Evolutionary conservation across 2,797 vertebrate genomes (phyloP).

Genomic region (Aplochiton taeniatus): DNA sequence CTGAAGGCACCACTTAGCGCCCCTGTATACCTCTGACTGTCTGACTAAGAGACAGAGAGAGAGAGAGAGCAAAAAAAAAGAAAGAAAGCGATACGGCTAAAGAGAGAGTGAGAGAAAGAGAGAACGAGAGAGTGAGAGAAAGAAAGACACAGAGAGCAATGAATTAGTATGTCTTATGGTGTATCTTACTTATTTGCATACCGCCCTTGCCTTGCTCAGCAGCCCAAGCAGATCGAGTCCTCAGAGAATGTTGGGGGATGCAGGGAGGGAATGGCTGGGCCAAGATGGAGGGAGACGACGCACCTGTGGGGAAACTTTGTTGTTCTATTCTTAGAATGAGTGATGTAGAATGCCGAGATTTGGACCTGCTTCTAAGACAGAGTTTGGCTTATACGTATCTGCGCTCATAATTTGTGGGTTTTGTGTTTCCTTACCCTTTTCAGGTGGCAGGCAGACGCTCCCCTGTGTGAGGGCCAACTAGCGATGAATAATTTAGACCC

Average conservation of each 20-base stretch:
- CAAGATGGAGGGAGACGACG: not conserved
- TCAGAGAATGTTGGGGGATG: not conserved
- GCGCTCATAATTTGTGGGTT: slow-evolving; percentile 19
- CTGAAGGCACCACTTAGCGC: not conserved
- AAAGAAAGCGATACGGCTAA: too few relatives aligned
- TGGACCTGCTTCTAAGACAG: slow-evolving; percentile 5
- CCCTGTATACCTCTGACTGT: not conserved
- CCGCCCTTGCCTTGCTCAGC: slow-evolving; percentile 10
- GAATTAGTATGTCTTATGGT: not conserved
- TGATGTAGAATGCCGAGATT: not conserved
- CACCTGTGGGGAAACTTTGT: slow-evolving; percentile 1
- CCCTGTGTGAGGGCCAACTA: slow-evolving; percentile 36
- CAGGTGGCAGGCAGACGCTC: slow-evolving; percentile 29
- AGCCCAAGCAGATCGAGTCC: slow-evolving; percentile 1
- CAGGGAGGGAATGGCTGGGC: not conserved
- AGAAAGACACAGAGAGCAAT: not conserved
- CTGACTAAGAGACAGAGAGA: too few relatives aligned
- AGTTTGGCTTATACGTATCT: slow-evolving; percentile 21
- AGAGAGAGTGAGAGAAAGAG: too few relatives aligned
- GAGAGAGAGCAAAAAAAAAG: too few relatives aligned
- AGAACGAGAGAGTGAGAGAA: not conserved
- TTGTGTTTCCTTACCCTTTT: slow-evolving; percentile 13
- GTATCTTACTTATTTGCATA: slow-evolving; percentile 12
- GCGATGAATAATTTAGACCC: slow-evolving; percentile 53
- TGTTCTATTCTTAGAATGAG: slow-evolving; percentile 9